phyloP scores from a whole-genome alignment of 2,888 invertebrate genomes.

The Plagiodera versicolora region DNA sequence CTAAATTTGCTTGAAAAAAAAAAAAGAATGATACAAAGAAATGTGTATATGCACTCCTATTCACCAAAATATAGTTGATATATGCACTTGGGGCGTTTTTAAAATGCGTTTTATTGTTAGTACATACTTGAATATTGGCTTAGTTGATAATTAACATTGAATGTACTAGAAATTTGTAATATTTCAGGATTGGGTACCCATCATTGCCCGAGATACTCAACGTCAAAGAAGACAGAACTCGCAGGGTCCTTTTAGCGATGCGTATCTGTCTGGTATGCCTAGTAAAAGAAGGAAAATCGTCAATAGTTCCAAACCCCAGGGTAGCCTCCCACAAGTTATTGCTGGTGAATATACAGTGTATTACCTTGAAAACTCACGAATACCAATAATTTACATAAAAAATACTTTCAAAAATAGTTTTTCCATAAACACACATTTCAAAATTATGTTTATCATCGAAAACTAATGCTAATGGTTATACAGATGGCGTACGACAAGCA shows the following conservation, averaged over 20 bases:
- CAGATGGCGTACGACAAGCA: constrained; percentile 54
- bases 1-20: too few relatives aligned
- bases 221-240: constrained; percentile 66
- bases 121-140: too few relatives aligned
- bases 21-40: too few relatives aligned
- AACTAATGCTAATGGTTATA: constrained; percentile 24
- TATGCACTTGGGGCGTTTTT: too few relatives aligned
- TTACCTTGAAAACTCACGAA: too few relatives aligned
- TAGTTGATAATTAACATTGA: too few relatives aligned
- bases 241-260: constrained; percentile 78
- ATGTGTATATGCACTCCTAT: too few relatives aligned
- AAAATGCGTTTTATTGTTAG: too few relatives aligned
- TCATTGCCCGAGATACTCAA: constrained; percentile 79
- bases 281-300: constrained; percentile 83
- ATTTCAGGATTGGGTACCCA: constrained; percentile 80
- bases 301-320: constrained; percentile 50
- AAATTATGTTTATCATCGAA: too few relatives aligned
- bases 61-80: too few relatives aligned
- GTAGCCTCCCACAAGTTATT: constrained; percentile 53
- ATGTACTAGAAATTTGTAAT: too few relatives aligned
- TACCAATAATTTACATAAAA: too few relatives aligned
- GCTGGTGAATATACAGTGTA: constrained; percentile 44
- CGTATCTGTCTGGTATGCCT: constrained; percentile 88
- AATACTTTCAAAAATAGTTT: background rate
- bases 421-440: background rate